These are phyloP conservation scores for Halictus ligatus DNA, from an alignment of 2,888 invertebrate species.

Conservation along the genomic window DNA sequence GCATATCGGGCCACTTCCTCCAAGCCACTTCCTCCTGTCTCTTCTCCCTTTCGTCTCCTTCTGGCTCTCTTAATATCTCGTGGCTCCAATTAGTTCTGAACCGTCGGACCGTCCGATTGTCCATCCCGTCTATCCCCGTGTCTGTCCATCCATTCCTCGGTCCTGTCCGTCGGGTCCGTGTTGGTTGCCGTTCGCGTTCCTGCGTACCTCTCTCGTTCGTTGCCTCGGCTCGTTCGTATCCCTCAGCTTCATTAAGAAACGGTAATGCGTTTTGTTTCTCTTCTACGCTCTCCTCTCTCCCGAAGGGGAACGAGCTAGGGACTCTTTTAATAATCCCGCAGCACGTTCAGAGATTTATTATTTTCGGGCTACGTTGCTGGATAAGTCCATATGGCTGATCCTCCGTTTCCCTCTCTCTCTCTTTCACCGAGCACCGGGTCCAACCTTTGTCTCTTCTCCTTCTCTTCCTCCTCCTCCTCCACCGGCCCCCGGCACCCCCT, in stretches of 20 bases:
- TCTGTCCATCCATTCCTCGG: slow-evolving; percentile 67
- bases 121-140: slow-evolving; percentile 55
- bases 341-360: slow-evolving; percentile 83
- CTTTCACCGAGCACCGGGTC: slow-evolving; percentile 53
- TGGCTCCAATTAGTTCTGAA: slow-evolving; percentile 84
- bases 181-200: slow-evolving; percentile 64
- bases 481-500: too few species aligned
- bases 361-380: slow-evolving; percentile 82
- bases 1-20: slow-evolving; percentile 13
- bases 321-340: slow-evolving; percentile 83
- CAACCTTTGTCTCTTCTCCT: slow-evolving; percentile 57
- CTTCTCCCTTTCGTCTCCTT: slow-evolving; percentile 54
- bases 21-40: slow-evolving; percentile 51
- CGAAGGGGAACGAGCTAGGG: slow-evolving; percentile 77
- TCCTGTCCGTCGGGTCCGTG: slow-evolving; percentile 20
- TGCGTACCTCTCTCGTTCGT: slow-evolving; percentile 71
- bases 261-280: slow-evolving; percentile 84
- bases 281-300: slow-evolving; percentile 73
- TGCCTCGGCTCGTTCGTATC: slow-evolving; percentile 76
- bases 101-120: slow-evolving; percentile 70
- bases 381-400: slow-evolving; percentile 79
- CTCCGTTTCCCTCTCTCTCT: slow-evolving; percentile 29
- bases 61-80: slow-evolving; percentile 80
- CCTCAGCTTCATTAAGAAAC: slow-evolving; percentile 84
- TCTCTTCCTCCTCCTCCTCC: too few species aligned